These are phyloP conservation scores for Grallaria varia DNA, from an alignment of 2,113 vertebrate genomes.

Conservation along the genomic window DNA sequence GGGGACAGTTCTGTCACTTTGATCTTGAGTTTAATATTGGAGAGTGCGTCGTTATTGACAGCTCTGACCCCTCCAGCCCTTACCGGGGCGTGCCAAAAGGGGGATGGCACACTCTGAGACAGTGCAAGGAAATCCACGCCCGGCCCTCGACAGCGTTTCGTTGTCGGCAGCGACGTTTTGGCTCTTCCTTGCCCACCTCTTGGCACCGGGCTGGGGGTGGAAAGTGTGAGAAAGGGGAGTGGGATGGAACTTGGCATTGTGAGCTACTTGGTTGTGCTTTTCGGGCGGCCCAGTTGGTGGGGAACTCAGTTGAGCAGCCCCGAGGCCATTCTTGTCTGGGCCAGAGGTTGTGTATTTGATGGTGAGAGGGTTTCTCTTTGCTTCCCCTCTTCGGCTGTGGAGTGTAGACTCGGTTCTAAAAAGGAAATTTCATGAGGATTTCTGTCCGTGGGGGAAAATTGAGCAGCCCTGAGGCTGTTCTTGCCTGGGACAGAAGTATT, in stretches of 20 bases:
- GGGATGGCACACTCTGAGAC: background rate
- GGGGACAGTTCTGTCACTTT: background rate
- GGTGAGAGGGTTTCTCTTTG: background rate
- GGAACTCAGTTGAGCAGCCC: fast-evolving
- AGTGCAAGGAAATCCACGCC: background rate
- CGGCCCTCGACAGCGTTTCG: fast-evolving
- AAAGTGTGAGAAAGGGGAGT: background rate
- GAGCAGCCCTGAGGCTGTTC: background rate
- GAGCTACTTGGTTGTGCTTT: background rate
- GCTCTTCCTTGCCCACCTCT: background rate
- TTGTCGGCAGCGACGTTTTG: background rate
- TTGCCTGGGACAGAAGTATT: fast-evolving
- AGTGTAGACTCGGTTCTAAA: background rate
- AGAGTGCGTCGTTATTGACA: fast-evolving
- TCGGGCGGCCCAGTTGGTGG: background rate
- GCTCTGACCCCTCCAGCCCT: background rate
- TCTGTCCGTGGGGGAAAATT: fast-evolving
- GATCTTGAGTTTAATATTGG: background rate
- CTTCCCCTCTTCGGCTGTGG: background rate
- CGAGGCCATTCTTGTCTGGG: background rate
- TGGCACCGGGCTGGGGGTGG: background rate
- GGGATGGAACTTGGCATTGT: background rate
- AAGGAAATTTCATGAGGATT: background rate
- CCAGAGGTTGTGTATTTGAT: fast-evolving
- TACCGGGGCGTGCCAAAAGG: background rate